Evolutionary conservation across 2,888 invertebrate genomes (phyloP).

Genomic region (Adelognathus sp.): DNA sequence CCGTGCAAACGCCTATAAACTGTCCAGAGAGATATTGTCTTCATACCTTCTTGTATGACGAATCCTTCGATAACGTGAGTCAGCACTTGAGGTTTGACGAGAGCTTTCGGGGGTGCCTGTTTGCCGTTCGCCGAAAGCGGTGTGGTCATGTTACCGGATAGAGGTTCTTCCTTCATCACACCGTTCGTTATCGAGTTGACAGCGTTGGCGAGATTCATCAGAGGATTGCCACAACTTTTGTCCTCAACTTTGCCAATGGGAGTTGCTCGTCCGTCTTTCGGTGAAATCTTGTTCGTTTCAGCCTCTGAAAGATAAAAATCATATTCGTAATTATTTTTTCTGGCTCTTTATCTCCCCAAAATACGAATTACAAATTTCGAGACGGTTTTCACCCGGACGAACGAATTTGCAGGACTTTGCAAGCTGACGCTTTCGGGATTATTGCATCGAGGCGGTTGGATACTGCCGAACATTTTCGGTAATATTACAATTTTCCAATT

Average conservation of each 20-base stretch:
- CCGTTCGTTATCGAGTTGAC: slow-evolving; percentile 79
- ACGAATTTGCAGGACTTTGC: too few species aligned
- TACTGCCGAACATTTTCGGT: too few species aligned
- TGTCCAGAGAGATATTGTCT: background rate
- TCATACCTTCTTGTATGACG: slow-evolving; percentile 93
- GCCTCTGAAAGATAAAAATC: slow-evolving; percentile 62
- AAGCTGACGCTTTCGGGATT: too few species aligned
- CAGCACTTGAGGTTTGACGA: slow-evolving; percentile 97
- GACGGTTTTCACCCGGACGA: too few species aligned
- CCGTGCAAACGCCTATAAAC: too few species aligned
- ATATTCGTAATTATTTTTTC: background rate
- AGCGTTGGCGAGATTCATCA: slow-evolving; percentile 78
- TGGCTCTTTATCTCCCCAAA: too few species aligned
- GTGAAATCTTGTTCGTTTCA: slow-evolving; percentile 65
- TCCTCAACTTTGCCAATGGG: slow-evolving; percentile 73
- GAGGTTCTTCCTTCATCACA: slow-evolving; percentile 68
- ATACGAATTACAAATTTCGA: too few species aligned
- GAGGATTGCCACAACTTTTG: slow-evolving; percentile 78
- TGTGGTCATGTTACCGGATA: slow-evolving; percentile 66
- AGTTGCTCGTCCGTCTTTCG: slow-evolving; percentile 74
- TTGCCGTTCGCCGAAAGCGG: slow-evolving; percentile 72
- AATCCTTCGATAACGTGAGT: slow-evolving; percentile 99
- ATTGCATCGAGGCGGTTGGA: too few species aligned
- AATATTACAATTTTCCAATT: too few species aligned
- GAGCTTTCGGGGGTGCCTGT: slow-evolving; percentile 89